A percentile compares a stretch with the other conserved stretches of the same genome.
These are phyloP conservation scores for Burhinus oedicnemus DNA, from an alignment of 2,113 vertebrate genomes.

Conservation along the genomic window DNA sequence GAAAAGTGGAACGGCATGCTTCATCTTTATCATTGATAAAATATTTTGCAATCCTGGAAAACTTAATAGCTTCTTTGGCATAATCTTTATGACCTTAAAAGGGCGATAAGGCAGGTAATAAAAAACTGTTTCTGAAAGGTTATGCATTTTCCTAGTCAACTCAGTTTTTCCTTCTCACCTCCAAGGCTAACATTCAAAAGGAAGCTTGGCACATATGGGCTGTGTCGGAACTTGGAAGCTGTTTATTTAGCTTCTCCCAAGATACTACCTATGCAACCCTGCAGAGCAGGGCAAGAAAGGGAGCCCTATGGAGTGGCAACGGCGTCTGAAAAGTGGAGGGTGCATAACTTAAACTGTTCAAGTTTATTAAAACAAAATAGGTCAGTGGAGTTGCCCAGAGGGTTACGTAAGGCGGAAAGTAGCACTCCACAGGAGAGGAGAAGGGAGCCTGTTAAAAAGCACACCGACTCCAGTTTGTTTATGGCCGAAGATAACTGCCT, in stretches of 20 bases:
- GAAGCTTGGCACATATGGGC: slow-evolving; percentile 28
- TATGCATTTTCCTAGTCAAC: slow-evolving; percentile 38
- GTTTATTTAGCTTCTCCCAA: slow-evolving; percentile 56
- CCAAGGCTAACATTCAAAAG: slow-evolving; percentile 50
- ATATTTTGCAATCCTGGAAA: slow-evolving; percentile 70
- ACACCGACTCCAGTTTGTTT: slow-evolving; percentile 58
- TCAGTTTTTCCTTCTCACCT: slow-evolving; percentile 48
- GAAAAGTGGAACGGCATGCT: slow-evolving; percentile 57
- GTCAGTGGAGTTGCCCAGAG: slow-evolving; percentile 39
- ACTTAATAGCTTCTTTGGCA: slow-evolving; percentile 54
- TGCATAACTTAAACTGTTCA: slow-evolving; percentile 36
- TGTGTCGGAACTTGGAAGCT: slow-evolving; percentile 43
- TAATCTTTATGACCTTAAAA: slow-evolving; percentile 64
- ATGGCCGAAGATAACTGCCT: slow-evolving; percentile 20
- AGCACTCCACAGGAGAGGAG: slow-evolving; percentile 35
- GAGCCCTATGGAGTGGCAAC: slow-evolving; percentile 3
- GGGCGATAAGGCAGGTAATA: slow-evolving; percentile 63
- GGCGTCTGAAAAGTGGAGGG: not conserved
- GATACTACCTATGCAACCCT: slow-evolving; percentile 11
- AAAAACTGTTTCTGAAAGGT: slow-evolving; percentile 59
- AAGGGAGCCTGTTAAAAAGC: slow-evolving; percentile 59
- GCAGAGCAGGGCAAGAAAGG: slow-evolving; percentile 20
- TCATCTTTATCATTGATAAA: slow-evolving; percentile 64
- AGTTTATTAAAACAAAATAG: slow-evolving; percentile 62
- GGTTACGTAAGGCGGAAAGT: slow-evolving; percentile 49